phyloP scores from a whole-genome alignment of 2,888 invertebrate genomes.

The Cynaeus angustus region DNA sequence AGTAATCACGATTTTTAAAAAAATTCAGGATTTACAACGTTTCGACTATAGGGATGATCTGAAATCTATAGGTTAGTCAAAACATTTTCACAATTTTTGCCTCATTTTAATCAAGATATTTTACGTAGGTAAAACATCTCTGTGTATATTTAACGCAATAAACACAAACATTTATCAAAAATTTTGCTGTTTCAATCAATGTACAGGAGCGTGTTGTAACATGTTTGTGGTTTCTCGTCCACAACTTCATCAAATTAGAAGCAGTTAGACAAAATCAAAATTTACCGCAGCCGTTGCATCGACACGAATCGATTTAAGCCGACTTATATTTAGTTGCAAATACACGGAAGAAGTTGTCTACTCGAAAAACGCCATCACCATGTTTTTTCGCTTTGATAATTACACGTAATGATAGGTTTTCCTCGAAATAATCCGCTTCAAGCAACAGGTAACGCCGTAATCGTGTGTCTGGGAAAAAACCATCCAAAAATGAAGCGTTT shows the following conservation, averaged over 20 bases:
- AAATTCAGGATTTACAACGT: no score
- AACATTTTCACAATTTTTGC: no score
- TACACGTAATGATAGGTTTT: slow-evolving; percentile 44
- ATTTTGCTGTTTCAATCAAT: no score
- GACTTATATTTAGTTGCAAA: not conserved
- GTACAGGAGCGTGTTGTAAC: not conserved
- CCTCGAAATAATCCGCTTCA: slow-evolving; percentile 29
- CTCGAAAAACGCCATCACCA: not conserved
- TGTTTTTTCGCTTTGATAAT: slow-evolving; percentile 32
- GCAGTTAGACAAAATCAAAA: not conserved
- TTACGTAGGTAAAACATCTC: no score
- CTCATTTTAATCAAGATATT: no score
- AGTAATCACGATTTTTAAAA: no score
- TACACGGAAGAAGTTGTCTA: not conserved
- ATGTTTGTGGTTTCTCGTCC: not conserved
- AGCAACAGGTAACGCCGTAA: slow-evolving; percentile 46
- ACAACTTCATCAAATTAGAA: not conserved
- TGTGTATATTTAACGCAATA: no score
- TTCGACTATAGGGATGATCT: no score
- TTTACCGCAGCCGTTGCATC: not conserved
- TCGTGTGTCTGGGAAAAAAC: slow-evolving; percentile 35
- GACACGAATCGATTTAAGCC: not conserved
- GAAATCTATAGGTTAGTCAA: no score
- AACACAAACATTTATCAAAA: no score
- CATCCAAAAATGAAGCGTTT: slow-evolving; percentile 39